phyloP scores from a whole-genome alignment of 2,888 invertebrate species.

The Cantharis rustica region DNA sequence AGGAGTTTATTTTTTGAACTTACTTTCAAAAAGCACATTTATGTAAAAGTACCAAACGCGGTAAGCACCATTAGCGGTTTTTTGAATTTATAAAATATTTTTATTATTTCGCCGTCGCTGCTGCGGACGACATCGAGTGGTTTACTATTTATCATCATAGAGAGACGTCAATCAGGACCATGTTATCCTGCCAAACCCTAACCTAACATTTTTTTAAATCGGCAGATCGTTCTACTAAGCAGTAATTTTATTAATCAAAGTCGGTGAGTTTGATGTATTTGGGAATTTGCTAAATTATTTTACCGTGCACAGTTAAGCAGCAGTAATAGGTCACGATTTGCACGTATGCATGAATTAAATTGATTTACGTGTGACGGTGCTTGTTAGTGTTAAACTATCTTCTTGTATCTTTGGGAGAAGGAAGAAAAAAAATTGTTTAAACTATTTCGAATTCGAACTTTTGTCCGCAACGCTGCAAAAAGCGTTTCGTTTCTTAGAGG shows the following conservation, averaged over 20 bases:
- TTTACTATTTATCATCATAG: background rate
- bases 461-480: too few relatives aligned
- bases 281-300: background rate
- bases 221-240: background rate
- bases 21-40: background rate
- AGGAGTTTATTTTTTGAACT: background rate
- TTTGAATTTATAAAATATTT: background rate
- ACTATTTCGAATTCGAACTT: too few relatives aligned
- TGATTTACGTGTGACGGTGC: conserved; percentile 5
- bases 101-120: background rate
- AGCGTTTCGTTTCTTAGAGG: too few relatives aligned
- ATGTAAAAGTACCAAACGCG: background rate
- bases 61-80: background rate
- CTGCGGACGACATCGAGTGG: background rate
- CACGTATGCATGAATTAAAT: conserved; percentile 8
- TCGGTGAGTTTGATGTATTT: background rate
- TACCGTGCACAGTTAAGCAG: background rate
- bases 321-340: conserved; percentile 9
- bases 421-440: too few relatives aligned
- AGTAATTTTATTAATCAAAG: background rate
- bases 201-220: background rate
- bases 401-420: background rate
- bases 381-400: conserved; percentile 4
- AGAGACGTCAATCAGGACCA: background rate
- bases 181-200: background rate